Conservation (phyloP, 2,888 invertebrate species). For the Elegia similella region DNA sequence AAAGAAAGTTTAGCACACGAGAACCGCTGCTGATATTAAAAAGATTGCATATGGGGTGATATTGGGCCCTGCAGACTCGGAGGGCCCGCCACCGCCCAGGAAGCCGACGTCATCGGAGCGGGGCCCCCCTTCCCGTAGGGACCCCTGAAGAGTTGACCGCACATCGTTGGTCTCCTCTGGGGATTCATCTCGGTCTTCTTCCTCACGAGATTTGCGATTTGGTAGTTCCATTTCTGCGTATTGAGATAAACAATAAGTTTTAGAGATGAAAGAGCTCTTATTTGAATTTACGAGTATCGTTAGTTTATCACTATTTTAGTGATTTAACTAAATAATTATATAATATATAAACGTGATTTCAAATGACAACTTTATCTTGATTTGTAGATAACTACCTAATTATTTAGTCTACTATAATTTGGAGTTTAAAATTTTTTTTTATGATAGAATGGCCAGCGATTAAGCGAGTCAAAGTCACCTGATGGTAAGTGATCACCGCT, state of each 20-base stretch:
- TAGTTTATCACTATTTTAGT: no score
- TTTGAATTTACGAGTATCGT: no score
- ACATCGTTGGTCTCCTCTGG: constrained; percentile 75
- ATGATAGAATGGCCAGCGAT: no score
- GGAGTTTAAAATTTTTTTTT: no score
- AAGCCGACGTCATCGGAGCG: constrained; percentile 68
- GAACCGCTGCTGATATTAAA: constrained; percentile 62
- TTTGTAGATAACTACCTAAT: no score
- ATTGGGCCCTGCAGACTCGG: constrained; percentile 42
- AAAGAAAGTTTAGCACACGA: constrained; percentile 64
- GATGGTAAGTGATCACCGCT: neutral
- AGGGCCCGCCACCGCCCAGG: constrained; percentile 61
- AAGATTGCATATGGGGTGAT: constrained; percentile 49
- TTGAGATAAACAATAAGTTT: neutral
- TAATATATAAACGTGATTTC: no score
- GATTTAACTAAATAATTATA: no score
- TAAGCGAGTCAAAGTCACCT: no score
- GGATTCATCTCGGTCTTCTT: constrained; percentile 63
- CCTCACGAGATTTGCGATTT: constrained; percentile 74
- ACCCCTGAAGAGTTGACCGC: constrained; percentile 85
- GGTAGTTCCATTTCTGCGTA: constrained; percentile 83
- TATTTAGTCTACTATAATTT: no score
- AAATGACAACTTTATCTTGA: no score
- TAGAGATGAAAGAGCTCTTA: no score
- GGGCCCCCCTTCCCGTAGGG: constrained; percentile 83